phyloP scores from a whole-genome alignment of 2,113 vertebrate genomes.

The Astatotilapia flaviijosephi region DNA sequence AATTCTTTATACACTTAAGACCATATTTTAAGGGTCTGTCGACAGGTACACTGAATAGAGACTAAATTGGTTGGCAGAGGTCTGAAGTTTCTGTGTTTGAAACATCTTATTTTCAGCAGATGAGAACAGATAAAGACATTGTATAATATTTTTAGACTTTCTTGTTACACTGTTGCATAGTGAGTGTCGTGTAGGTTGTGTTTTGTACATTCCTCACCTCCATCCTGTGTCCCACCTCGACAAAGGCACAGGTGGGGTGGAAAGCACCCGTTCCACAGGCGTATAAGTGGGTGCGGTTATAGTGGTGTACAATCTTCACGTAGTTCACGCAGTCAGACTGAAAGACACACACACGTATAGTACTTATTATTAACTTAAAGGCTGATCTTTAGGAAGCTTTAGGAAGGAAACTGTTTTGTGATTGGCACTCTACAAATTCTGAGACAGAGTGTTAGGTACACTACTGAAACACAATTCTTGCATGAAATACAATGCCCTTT shows the following conservation, averaged over 20 bases:
- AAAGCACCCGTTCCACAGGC: slow-evolving; percentile 94
- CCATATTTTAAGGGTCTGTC: background rate
- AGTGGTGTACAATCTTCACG: slow-evolving; percentile 88
- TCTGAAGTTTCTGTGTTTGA: background rate
- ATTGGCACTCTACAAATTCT: background rate
- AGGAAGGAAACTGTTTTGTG: accelerated
- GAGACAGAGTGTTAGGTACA: background rate
- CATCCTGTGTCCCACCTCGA: slow-evolving; percentile 83
- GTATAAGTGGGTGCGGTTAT: slow-evolving; percentile 89
- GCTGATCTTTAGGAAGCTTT: background rate
- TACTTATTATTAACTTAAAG: background rate
- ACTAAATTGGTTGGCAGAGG: background rate
- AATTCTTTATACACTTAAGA: background rate
- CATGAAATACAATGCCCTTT: background rate
- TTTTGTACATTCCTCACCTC: slow-evolving; percentile 75
- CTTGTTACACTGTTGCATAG: background rate
- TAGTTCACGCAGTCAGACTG: slow-evolving; percentile 97
- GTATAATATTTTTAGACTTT: background rate
- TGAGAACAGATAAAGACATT: background rate
- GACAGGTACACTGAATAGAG: background rate
- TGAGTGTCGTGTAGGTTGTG: background rate
- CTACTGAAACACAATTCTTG: background rate
- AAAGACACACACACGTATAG: background rate
- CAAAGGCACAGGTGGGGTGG: slow-evolving; percentile 86
- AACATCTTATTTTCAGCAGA: background rate